A percentile compares a stretch with the other conserved stretches of the same genome.
Evolutionary conservation across 2,113 vertebrate species (phyloP).

Genomic region (Cochlearius cochlearius): DNA sequence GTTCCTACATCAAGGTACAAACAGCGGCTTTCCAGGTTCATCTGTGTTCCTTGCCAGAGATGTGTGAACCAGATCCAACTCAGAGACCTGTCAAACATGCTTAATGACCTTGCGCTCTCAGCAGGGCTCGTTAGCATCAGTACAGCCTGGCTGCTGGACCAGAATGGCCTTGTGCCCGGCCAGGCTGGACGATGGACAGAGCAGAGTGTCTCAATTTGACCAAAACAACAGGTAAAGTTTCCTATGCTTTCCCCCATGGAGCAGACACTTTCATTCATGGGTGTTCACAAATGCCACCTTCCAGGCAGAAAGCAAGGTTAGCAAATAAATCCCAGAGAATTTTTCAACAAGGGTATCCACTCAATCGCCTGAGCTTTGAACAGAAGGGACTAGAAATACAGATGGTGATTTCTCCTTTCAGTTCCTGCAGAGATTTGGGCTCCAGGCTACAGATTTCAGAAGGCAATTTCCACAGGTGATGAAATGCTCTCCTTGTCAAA

Average conservation of each 20-base stretch:
- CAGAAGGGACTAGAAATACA: neutral
- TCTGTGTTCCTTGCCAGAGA: neutral
- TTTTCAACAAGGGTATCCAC: neutral
- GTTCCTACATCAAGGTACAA: neutral
- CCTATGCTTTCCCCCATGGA: neutral
- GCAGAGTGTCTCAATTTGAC: neutral
- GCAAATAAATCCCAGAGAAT: neutral
- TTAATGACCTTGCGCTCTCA: neutral
- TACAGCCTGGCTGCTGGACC: neutral
- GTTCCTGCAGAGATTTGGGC: neutral
- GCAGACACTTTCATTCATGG: neutral
- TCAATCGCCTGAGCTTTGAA: neutral
- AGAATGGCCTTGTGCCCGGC: neutral
- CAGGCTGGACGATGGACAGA: neutral
- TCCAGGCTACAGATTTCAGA: neutral
- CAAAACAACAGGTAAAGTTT: neutral
- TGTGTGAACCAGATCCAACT: neutral
- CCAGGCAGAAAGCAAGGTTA: neutral
- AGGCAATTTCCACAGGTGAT: slow-evolving; percentile 12
- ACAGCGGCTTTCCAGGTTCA: neutral
- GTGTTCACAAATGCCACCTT: neutral
- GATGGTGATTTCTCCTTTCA: neutral
- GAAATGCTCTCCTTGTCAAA: slow-evolving; percentile 17
- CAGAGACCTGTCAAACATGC: neutral
- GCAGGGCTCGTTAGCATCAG: neutral